These are phyloP conservation scores for Clepsis dumicolana DNA, from an alignment of 2,888 invertebrate species.

Conservation along the genomic window DNA sequence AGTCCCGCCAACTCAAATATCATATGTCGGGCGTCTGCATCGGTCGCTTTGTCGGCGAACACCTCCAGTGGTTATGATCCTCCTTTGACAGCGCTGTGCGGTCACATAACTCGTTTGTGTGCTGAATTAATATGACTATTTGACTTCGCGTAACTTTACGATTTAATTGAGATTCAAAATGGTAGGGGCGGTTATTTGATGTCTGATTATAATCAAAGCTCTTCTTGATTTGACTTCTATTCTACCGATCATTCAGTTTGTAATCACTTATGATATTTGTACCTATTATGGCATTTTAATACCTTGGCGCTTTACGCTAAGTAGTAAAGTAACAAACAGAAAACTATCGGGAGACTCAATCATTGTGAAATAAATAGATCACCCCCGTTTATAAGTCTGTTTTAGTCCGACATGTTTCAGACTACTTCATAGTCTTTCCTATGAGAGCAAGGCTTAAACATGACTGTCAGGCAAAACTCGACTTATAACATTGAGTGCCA, in stretches of 20 bases:
- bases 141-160: slow-evolving; percentile 47
- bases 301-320: no score
- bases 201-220: background rate
- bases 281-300: no score
- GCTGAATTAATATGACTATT: slow-evolving; percentile 57
- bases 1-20: slow-evolving; percentile 67
- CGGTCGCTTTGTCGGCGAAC: slow-evolving; percentile 61
- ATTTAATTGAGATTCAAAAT: slow-evolving; percentile 27
- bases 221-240: background rate
- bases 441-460: no score
- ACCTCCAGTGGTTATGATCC: slow-evolving; percentile 63
- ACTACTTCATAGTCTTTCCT: no score
- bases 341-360: no score
- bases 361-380: no score
- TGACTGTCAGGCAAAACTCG: no score
- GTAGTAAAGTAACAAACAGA: no score
- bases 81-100: slow-evolving; percentile 59
- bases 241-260: background rate
- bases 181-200: slow-evolving; percentile 1
- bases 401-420: no score
- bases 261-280: background rate
- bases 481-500: no score
- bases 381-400: no score
- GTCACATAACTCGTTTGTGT: slow-evolving; percentile 60
- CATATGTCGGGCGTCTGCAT: slow-evolving; percentile 63